Conservation (phyloP, 2,113 vertebrate genomes). For the Dicentrarchus labrax region DNA sequence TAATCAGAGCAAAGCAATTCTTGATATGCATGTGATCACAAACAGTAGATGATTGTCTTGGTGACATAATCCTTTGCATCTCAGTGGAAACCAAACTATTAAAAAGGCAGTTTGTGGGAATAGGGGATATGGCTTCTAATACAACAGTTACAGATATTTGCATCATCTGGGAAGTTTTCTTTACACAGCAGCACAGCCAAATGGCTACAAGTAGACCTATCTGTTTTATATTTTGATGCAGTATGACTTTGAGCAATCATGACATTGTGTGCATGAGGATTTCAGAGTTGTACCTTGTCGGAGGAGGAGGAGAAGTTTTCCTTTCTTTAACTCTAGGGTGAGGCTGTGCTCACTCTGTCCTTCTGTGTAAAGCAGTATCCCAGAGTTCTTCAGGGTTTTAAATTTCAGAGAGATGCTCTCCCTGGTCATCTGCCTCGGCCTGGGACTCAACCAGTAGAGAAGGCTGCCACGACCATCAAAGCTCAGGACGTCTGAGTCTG, state of each 20-base stretch:
- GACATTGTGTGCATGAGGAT: background rate
- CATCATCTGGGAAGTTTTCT: background rate
- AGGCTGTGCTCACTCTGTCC: constrained; percentile 57
- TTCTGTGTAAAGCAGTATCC: constrained; percentile 53
- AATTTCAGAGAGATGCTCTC: constrained; percentile 65
- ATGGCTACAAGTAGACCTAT: background rate
- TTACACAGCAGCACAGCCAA: background rate
- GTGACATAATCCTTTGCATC: background rate
- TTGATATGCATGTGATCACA: background rate
- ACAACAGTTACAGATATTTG: background rate
- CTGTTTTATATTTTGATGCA: background rate
- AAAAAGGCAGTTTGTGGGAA: background rate
- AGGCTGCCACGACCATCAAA: constrained; percentile 66
- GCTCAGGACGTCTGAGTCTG: constrained; percentile 64
- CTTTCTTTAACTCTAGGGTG: constrained; percentile 61
- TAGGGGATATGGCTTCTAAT: background rate
- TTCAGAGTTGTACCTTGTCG: constrained; percentile 46
- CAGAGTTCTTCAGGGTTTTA: constrained; percentile 69
- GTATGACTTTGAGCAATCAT: background rate
- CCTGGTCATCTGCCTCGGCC: constrained; percentile 16
- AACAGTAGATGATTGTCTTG: no score
- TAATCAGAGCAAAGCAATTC: background rate
- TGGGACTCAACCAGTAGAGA: constrained; percentile 50
- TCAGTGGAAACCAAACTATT: background rate
- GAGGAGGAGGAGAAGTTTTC: constrained; percentile 63